phyloP scores from a whole-genome alignment of 1,140 invertebrate genomes.

The Pectinophora gossypiella region DNA sequence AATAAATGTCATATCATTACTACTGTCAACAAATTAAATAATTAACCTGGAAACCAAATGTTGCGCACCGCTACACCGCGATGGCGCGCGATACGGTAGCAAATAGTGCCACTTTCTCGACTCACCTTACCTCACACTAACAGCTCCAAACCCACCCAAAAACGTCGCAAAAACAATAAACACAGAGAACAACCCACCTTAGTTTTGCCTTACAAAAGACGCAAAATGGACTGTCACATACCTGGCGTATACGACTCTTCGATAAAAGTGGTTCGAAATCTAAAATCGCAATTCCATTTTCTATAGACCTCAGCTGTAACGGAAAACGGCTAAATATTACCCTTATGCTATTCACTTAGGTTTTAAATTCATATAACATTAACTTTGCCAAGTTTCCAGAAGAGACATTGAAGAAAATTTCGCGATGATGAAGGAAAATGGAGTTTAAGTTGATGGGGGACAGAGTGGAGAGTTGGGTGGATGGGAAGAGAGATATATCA shows the following conservation, averaged over 20 bases:
- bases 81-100: constrained; percentile 73
- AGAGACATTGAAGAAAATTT: constrained; percentile 25
- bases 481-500: background rate
- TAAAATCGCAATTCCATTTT: constrained; percentile 29
- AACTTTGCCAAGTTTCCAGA: background rate
- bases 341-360: constrained; percentile 14
- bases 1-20: constrained; percentile 6
- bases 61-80: constrained; percentile 39
- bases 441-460: background rate
- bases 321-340: constrained; percentile 12
- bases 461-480: background rate
- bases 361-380: background rate
- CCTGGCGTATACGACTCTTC: too few species aligned
- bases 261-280: too few species aligned
- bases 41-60: too few species aligned
- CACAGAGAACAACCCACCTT: too few species aligned
- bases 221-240: too few species aligned
- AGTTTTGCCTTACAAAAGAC: too few species aligned
- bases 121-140: constrained; percentile 50
- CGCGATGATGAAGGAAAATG: background rate
- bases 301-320: constrained; percentile 27
- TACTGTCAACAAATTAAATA: constrained; percentile 9
- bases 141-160: background rate
- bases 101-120: constrained; percentile 71
- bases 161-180: too few species aligned